A percentile compares a stretch with the other conserved stretches of the same genome.
These are phyloP conservation scores for Acanthochromis polyacanthus DNA, from an alignment of 2,113 vertebrate genomes.

Conservation along the genomic window DNA sequence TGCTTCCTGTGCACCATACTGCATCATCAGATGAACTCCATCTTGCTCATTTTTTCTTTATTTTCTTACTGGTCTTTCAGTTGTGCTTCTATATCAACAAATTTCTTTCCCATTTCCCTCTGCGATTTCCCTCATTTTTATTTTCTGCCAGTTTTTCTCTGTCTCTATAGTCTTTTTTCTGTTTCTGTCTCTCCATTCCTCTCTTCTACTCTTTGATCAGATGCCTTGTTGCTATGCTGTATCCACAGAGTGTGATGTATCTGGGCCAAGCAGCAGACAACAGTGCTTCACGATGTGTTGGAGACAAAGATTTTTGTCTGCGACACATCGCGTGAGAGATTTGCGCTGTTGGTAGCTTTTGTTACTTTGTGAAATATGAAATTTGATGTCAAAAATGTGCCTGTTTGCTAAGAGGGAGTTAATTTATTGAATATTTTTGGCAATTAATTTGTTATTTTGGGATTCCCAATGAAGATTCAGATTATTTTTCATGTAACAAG, in stretches of 20 bases:
- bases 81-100: background rate
- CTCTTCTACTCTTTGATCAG: slow-evolving; percentile 70
- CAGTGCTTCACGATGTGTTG: slow-evolving; percentile 20
- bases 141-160: slow-evolving; percentile 26
- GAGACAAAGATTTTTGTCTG: slow-evolving; percentile 20
- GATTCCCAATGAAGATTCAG: background rate
- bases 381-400: slow-evolving; percentile 9
- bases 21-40: slow-evolving; percentile 1
- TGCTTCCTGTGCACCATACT: background rate
- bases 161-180: slow-evolving; percentile 17
- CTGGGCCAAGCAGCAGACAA: slow-evolving; percentile 73
- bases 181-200: slow-evolving; percentile 23
- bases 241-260: slow-evolving; percentile 69
- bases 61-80: background rate
- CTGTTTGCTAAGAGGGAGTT: slow-evolving; percentile 25
- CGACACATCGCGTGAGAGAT: background rate
- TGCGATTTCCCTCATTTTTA: slow-evolving; percentile 18
- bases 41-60: slow-evolving; percentile 1
- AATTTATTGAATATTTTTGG: slow-evolving; percentile 8
- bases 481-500: background rate
- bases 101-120: slow-evolving; percentile 6
- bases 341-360: slow-evolving; percentile 13
- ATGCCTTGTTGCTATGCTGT: slow-evolving; percentile 50
- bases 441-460: slow-evolving; percentile 18
- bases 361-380: slow-evolving; percentile 20